phyloP scores from a whole-genome alignment of 2,888 invertebrate species.

The Byasa hedistus region DNA sequence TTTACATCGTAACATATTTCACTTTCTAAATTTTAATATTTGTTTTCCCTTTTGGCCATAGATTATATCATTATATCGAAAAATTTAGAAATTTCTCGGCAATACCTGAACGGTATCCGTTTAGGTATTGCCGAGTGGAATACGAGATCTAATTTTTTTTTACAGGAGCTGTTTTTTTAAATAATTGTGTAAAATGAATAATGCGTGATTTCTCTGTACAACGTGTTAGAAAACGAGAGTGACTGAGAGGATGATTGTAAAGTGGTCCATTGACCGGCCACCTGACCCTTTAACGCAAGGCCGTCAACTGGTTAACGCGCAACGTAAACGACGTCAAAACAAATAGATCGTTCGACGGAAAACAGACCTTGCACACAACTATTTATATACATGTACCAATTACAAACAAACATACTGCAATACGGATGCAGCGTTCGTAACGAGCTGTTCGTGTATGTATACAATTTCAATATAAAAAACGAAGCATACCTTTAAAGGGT shows the following conservation, averaged over 20 bases:
- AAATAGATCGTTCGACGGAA: slow-evolving; percentile 16
- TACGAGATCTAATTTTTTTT: too few relatives aligned
- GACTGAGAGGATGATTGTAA: slow-evolving; percentile 41
- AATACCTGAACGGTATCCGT: too few relatives aligned
- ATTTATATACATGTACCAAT: background rate
- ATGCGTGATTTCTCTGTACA: slow-evolving; percentile 34
- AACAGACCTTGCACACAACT: slow-evolving; percentile 1
- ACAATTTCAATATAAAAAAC: too few relatives aligned
- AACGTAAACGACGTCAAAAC: slow-evolving; percentile 7
- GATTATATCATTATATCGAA: too few relatives aligned
- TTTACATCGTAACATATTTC: too few relatives aligned
- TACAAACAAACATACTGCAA: background rate
- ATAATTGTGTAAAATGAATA: background rate
- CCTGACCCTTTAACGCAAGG: slow-evolving; percentile 66
- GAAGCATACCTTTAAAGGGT: too few relatives aligned
- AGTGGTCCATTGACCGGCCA: slow-evolving; percentile 62
- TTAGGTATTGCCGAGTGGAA: too few relatives aligned
- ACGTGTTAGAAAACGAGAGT: slow-evolving; percentile 57
- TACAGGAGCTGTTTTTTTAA: too few relatives aligned
- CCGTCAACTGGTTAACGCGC: slow-evolving; percentile 46
- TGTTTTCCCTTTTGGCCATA: too few relatives aligned
- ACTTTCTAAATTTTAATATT: too few relatives aligned
- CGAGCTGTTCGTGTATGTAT: too few relatives aligned
- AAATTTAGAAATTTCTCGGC: too few relatives aligned
- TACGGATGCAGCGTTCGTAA: background rate